Conservation (phyloP, 2,888 invertebrate genomes). For the Machimus atricapillus region DNA sequence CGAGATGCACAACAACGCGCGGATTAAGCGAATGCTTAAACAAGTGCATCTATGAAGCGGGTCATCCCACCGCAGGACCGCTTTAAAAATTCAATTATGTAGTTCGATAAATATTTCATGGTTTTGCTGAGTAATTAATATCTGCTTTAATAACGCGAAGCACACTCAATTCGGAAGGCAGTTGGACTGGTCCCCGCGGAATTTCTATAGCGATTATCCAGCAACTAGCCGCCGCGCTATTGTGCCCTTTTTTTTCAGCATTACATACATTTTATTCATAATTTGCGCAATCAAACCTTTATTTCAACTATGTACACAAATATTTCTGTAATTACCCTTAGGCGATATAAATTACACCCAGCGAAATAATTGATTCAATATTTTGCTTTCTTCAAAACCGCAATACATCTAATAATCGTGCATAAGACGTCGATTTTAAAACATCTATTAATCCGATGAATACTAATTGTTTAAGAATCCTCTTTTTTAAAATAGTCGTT, state of each 20-base stretch:
- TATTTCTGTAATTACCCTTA: neutral
- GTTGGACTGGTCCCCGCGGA: neutral
- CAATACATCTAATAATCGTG: neutral
- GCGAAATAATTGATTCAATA: neutral
- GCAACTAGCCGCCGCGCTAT: neutral
- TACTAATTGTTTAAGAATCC: no score
- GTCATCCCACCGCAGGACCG: neutral
- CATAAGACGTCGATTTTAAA: neutral
- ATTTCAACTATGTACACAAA: neutral
- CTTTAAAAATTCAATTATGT: slow-evolving; percentile 1
- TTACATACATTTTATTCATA: neutral
- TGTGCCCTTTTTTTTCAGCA: neutral
- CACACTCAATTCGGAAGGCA: neutral
- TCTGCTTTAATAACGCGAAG: neutral
- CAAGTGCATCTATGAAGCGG: neutral
- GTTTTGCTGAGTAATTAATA: neutral
- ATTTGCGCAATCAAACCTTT: neutral
- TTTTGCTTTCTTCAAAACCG: neutral
- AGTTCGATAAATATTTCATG: neutral
- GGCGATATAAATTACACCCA: neutral
- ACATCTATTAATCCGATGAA: no score
- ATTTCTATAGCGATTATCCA: neutral
- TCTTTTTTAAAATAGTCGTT: no score
- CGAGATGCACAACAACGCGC: neutral
- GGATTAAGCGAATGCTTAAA: neutral